These are phyloP conservation scores for Holocentrus rufus DNA, from an alignment of 2,797 vertebrate genomes.

Conservation along the genomic window DNA sequence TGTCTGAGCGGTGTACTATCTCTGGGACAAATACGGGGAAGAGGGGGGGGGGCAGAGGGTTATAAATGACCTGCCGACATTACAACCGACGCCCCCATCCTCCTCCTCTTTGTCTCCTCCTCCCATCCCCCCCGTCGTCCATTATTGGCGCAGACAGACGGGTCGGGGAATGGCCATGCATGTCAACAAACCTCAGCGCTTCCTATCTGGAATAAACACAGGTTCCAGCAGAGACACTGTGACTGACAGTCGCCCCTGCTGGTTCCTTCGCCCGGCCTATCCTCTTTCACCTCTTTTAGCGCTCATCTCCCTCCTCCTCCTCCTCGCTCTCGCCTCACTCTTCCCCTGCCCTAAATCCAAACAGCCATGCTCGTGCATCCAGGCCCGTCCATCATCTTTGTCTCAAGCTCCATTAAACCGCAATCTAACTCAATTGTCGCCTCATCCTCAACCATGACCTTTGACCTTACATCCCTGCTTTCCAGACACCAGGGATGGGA, in stretches of 20 bases:
- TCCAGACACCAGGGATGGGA: conserved; percentile 25
- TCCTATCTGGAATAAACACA: conserved; percentile 6
- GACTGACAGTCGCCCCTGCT: background rate
- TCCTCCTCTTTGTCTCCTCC: conserved; percentile 35
- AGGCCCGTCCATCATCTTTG: conserved; percentile 42
- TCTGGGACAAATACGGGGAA: conserved; percentile 22
- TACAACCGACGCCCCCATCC: conserved; percentile 42
- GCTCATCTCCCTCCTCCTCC: conserved; percentile 12
- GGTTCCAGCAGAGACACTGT: background rate
- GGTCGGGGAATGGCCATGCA: conserved; percentile 49
- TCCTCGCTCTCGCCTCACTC: conserved; percentile 9
- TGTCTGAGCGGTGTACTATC: conserved; percentile 14
- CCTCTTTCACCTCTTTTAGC: background rate
- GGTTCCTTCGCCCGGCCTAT: background rate
- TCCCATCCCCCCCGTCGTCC: conserved; percentile 41
- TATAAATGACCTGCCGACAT: conserved; percentile 68
- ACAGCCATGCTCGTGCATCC: conserved; percentile 15
- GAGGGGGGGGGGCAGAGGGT: conserved; percentile 25
- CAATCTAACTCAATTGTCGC: conserved; percentile 42
- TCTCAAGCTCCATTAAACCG: conserved; percentile 59
- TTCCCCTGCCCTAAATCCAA: conserved; percentile 28
- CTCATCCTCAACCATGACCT: conserved; percentile 51
- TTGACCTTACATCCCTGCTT: conserved; percentile 36
- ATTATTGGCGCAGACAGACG: conserved; percentile 55
- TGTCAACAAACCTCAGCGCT: conserved; percentile 54